phyloP scores from a whole-genome alignment of 2,888 invertebrate genomes.

The Epirrita christyi region DNA sequence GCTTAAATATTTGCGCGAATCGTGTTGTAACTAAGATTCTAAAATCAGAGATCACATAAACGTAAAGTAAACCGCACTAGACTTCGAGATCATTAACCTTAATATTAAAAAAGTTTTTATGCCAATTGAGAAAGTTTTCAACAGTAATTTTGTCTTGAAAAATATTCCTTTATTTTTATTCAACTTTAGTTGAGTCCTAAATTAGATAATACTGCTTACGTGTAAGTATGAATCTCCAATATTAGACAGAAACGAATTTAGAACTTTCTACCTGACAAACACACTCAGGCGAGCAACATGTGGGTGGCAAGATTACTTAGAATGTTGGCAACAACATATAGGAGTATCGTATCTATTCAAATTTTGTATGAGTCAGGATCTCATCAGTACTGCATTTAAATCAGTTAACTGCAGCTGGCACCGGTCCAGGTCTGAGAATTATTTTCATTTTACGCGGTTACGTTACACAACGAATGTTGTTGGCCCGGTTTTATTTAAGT shows the following conservation, averaged over 20 bases:
- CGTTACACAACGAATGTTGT: slow-evolving; percentile 28
- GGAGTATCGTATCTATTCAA: neutral
- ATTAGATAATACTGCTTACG: neutral
- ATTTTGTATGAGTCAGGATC: slow-evolving; percentile 1
- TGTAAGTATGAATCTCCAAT: neutral
- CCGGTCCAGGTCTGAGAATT: slow-evolving; percentile 40
- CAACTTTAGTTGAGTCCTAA: slow-evolving; percentile 29
- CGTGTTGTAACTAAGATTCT: neutral
- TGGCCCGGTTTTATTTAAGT: slow-evolving; percentile 7
- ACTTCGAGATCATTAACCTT: slow-evolving; percentile 48
- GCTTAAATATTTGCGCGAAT: neutral
- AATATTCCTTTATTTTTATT: slow-evolving; percentile 44
- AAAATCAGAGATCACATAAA: slow-evolving; percentile 17
- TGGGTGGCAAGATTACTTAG: neutral
- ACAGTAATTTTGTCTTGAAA: slow-evolving; percentile 46
- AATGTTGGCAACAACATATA: neutral
- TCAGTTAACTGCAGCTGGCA: slow-evolving; percentile 57
- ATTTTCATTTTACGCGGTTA: slow-evolving; percentile 26
- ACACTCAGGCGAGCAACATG: neutral
- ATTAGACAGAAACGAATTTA: too few relatives aligned
- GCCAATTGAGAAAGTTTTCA: slow-evolving; percentile 47
- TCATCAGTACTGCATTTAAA: slow-evolving; percentile 53
- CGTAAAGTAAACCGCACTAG: slow-evolving; percentile 29
- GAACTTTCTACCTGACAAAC: too few relatives aligned
- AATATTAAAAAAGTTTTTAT: slow-evolving; percentile 57